Conservation (phyloP, 2,113 vertebrate genomes). For the Phainopepla nitens region DNA sequence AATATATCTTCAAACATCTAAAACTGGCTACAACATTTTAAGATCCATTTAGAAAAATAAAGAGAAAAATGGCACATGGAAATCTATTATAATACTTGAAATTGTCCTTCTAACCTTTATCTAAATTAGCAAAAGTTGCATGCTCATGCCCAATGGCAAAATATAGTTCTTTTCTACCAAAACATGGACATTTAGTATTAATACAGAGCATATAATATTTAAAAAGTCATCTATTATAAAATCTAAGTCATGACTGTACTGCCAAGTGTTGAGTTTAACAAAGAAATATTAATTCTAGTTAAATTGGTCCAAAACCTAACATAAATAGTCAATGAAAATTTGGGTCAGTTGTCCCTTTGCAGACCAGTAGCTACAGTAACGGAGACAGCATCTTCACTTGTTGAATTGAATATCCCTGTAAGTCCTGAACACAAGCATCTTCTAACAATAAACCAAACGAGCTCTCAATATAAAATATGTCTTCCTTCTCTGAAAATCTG, state of each 20-base stretch:
- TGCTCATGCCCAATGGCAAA: conserved; percentile 12
- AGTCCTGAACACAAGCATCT: conserved; percentile 10
- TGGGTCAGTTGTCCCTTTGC: neutral
- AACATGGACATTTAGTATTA: neutral
- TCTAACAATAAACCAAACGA: conserved; percentile 41
- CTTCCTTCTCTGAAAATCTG: conserved; percentile 58
- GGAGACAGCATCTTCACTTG: neutral
- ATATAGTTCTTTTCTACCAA: neutral
- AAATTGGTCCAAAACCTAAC: neutral
- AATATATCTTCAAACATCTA: neutral
- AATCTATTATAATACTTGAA: neutral
- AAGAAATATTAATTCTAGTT: neutral
- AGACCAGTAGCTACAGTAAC: neutral
- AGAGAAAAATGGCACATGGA: neutral
- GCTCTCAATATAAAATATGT: conserved; percentile 29
- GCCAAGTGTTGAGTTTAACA: neutral
- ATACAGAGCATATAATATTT: neutral
- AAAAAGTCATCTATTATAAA: conserved; percentile 9
- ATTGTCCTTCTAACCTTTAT: conserved; percentile 31
- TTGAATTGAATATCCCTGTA: neutral
- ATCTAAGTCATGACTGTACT: neutral
- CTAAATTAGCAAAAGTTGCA: conserved; percentile 35
- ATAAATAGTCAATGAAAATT: neutral
- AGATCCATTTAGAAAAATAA: neutral
- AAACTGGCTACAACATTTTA: neutral